These are phyloP conservation scores for Dryocosmus kuriphilus DNA, from an alignment of 2,888 invertebrate species.

Conservation along the genomic window DNA sequence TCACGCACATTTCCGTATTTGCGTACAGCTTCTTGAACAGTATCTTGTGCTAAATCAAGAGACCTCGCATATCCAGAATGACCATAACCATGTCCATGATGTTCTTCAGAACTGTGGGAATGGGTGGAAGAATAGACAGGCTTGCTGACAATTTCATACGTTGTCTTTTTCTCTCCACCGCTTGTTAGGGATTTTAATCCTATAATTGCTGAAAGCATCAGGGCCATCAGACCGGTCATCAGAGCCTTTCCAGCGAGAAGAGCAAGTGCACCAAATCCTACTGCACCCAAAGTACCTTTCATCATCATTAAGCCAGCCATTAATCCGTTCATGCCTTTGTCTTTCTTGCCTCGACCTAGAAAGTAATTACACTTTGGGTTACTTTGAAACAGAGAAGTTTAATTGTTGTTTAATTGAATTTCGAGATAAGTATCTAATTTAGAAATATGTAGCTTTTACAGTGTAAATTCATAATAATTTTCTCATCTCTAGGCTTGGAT, in stretches of 20 bases:
- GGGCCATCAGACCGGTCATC: conserved; percentile 89
- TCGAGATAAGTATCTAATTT: not conserved
- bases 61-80: conserved; percentile 80
- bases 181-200: conserved; percentile 86
- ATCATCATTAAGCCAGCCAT: conserved; percentile 80
- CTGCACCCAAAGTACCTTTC: conserved; percentile 86
- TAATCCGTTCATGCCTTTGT: conserved; percentile 75
- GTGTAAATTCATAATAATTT: not conserved
- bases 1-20: conserved; percentile 74
- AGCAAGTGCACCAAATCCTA: conserved; percentile 87
- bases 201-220: conserved; percentile 87
- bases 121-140: conserved; percentile 87
- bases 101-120: conserved; percentile 84
- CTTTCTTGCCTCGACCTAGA: conserved; percentile 74
- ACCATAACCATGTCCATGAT: conserved; percentile 81
- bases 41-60: conserved; percentile 75
- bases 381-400: not conserved
- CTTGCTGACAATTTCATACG: conserved; percentile 91
- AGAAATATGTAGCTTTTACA: not conserved
- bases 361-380: conserved; percentile 11
- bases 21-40: conserved; percentile 73
- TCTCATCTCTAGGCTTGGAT: too few species aligned
- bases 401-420: not conserved
- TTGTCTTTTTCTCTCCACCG: conserved; percentile 84
- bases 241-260: conserved; percentile 90